phyloP scores from a whole-genome alignment of 2,888 invertebrate species.

The Aphodius granarius region DNA sequence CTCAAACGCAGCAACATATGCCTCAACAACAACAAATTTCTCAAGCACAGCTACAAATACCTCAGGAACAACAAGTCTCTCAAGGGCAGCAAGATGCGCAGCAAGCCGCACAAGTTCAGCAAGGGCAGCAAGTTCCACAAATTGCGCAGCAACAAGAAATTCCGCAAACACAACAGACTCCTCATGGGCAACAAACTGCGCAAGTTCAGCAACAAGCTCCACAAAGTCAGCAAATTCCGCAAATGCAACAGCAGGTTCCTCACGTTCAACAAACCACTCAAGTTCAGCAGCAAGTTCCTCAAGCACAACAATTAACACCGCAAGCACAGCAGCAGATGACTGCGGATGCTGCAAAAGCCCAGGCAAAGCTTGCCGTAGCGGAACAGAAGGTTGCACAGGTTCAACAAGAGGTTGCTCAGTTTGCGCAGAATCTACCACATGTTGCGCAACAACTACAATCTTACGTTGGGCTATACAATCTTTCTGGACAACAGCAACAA shows the following conservation, averaged over 20 bases:
- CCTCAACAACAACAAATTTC: not conserved
- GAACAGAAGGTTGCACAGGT: slow-evolving; percentile 16
- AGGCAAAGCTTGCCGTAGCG: not conserved
- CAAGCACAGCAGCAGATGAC: slow-evolving; percentile 13
- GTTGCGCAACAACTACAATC: slow-evolving; percentile 18
- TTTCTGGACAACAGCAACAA: not conserved
- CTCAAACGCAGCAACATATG: not conserved
- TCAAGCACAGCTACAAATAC: slow-evolving; percentile 12
- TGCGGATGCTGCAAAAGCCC: not conserved
- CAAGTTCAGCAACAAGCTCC: slow-evolving; percentile 16
- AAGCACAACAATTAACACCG: slow-evolving; percentile 11
- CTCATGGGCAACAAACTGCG: not conserved
- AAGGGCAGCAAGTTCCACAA: not conserved
- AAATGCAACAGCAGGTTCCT: too few species aligned
- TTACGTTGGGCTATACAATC: not conserved
- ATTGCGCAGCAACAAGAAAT: slow-evolving; percentile 15
- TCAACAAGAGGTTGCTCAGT: slow-evolving; percentile 11
- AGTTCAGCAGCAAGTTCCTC: not conserved
- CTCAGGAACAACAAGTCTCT: slow-evolving; percentile 16
- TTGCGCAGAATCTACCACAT: slow-evolving; percentile 24
- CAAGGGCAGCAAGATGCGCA: slow-evolving; percentile 6
- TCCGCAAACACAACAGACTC: not conserved
- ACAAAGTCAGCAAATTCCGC: slow-evolving; percentile 1
- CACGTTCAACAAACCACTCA: slow-evolving; percentile 16
- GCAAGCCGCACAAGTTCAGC: slow-evolving; percentile 3